phyloP scores from a whole-genome alignment of 2,113 vertebrate species.

The Malurus cyaneus region DNA sequence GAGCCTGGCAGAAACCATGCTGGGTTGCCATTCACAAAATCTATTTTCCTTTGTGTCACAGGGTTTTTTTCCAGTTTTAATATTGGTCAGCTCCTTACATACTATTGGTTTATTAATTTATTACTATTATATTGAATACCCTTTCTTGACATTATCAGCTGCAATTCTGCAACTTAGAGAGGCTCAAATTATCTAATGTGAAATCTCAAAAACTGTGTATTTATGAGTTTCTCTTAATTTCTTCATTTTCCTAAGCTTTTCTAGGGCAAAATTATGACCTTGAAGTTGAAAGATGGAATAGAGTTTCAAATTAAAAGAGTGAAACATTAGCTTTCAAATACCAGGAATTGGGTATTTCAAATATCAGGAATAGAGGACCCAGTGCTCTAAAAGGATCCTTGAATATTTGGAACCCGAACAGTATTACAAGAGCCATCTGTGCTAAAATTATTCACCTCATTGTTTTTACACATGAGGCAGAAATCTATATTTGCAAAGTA shows the following conservation, averaged over 20 bases:
- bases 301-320: not conserved
- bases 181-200: not conserved
- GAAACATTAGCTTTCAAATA: not conserved
- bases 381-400: not conserved
- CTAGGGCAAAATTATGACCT: not conserved
- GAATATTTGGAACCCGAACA: not conserved
- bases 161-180: not conserved
- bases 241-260: not conserved
- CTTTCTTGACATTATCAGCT: not conserved
- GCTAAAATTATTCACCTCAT: not conserved
- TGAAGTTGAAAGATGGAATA: not conserved
- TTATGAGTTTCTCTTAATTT: not conserved
- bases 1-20: not conserved
- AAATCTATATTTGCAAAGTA: conserved; percentile 1
- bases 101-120: not conserved
- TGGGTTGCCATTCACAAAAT: not conserved
- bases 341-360: not conserved
- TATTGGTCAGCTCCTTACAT: not conserved
- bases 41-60: not conserved
- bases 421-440: not conserved
- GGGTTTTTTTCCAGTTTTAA: not conserved
- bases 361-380: not conserved
- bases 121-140: not conserved
- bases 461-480: not conserved
- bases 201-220: not conserved